Conservation (phyloP, 1,140 invertebrate genomes). For the Drosophila prosaltans region DNA sequence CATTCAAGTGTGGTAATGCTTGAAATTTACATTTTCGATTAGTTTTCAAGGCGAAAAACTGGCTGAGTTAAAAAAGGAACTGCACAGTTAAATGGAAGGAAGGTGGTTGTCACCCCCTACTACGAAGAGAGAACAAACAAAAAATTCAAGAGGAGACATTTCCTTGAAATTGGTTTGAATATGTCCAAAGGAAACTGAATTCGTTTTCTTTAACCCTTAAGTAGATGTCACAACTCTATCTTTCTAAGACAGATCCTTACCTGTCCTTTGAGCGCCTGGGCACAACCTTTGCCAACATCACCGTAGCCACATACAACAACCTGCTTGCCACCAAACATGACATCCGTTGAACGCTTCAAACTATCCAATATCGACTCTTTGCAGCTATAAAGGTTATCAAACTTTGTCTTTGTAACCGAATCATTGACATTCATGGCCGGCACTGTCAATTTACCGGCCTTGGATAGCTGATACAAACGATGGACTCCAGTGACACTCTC, state of each 20-base stretch:
- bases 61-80: too few relatives aligned
- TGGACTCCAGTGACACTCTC: conserved; percentile 99
- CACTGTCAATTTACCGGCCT: conserved; percentile 96
- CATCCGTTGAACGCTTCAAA: conserved; percentile 86
- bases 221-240: too few relatives aligned
- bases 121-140: too few relatives aligned
- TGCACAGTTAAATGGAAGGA: too few relatives aligned
- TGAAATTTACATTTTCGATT: background rate
- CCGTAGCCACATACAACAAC: conserved; percentile 98
- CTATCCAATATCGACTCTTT: conserved; percentile 82
- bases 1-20: background rate
- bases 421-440: conserved; percentile 99
- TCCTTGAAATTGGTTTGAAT: too few relatives aligned
- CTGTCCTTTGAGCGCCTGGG: conserved; percentile 96
- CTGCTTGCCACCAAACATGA: conserved; percentile 99
- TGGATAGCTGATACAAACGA: conserved; percentile 97
- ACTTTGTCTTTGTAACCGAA: conserved; percentile 99
- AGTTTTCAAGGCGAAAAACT: too few relatives aligned
- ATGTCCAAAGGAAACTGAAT: too few relatives aligned
- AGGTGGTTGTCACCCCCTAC: too few relatives aligned
- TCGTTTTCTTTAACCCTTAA: too few relatives aligned
- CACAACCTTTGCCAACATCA: conserved; percentile 99
- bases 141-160: too few relatives aligned
- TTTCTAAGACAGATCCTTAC: conserved; percentile 14
- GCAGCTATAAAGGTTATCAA: conserved; percentile 89